Base-by-base conservation (phyloP, 2,797 vertebrate genomes). In the Coendou prehensilis region DNA sequence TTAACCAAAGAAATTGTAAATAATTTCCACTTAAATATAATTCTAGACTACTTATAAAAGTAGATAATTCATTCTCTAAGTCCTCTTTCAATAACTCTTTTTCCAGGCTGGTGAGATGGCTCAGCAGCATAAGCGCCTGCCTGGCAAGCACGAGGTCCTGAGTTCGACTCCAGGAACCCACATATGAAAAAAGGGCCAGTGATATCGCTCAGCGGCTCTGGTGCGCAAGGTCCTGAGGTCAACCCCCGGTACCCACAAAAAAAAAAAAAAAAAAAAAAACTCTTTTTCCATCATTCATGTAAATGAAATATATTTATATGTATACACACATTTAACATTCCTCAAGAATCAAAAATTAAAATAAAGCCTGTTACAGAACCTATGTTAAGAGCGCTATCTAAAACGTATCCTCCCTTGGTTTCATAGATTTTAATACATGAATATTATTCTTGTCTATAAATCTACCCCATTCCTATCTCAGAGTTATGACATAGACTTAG, bases 1-100 rank as follows among this genome's bases (percentile, higher is more conserved):
- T 50, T 91, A 96, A 85, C 45, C 61, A 47, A 92, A 73, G 8
- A 83, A 52, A 93, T 83, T 64, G 54, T 78, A 67, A 93, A 83
- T 76, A 23, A 61, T 69, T 78, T 79, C 11, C 6, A 76, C 9
- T 59, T 82, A 78, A 73, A 61, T 33, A 23, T 54, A 87, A 95
- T 81, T 79, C 15, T 41, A 82, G 30, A 64, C 10, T 67, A 14
- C 45, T 84, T 50, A 82, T 83, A 15, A 71, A 87, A 78, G 33
- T 82, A 89, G 8, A 9, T 85, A 61, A 91, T 30, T 84, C 23
- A 26, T 59, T 88, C n/a, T 69, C 37, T 92, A 89, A 76, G 33
- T 33, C 56, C 1, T 63, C 23, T 69, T 71, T 93, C 41, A 81
- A 37, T 76, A 92, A 91, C 61, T 41, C 37, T 41, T 41, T 41